Conservation (phyloP, 2,113 vertebrate species). For the Myocastor coypus region DNA sequence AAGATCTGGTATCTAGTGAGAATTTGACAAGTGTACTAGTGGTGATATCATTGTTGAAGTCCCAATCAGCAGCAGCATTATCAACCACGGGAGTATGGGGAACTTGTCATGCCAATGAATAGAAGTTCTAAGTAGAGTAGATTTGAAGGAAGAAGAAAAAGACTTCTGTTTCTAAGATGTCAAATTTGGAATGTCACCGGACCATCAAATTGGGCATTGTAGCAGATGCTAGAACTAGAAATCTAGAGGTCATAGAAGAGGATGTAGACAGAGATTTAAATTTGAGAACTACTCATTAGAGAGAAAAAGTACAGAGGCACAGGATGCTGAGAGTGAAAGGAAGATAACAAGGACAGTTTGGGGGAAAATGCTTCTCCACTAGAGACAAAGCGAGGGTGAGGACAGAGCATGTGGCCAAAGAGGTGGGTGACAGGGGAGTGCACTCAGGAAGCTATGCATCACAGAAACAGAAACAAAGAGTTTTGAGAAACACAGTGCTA, state of each 20-base stretch:
- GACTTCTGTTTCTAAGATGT: slow-evolving; percentile 24
- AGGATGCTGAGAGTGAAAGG: not conserved
- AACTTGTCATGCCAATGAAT: not conserved
- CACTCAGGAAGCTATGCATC: not conserved
- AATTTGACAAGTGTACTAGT: not conserved
- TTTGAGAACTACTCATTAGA: slow-evolving; percentile 14
- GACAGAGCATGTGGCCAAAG: not conserved
- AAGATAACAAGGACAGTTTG: not conserved
- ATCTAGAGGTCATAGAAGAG: slow-evolving; percentile 47
- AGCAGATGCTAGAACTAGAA: slow-evolving; percentile 39
- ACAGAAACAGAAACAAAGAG: not conserved
- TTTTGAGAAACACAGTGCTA: not conserved
- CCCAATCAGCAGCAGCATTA: not conserved
- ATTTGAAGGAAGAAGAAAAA: slow-evolving; percentile 17
- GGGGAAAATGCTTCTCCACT: not conserved
- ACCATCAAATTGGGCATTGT: slow-evolving; percentile 1
- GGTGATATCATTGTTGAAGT: not conserved
- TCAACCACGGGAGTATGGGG: not conserved
- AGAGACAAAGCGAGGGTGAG: not conserved
- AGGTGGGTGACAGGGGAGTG: not conserved
- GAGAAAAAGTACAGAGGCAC: not conserved
- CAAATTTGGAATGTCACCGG: slow-evolving; percentile 54
- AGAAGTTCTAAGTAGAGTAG: not conserved
- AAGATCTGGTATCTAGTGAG: not conserved
- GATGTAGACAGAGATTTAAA: slow-evolving; percentile 45